Evolutionary conservation across 2,888 invertebrate genomes (phyloP), one percentile per base, ranked within the genome.

Genomic region (Acanthopleura granulata): DNA sequence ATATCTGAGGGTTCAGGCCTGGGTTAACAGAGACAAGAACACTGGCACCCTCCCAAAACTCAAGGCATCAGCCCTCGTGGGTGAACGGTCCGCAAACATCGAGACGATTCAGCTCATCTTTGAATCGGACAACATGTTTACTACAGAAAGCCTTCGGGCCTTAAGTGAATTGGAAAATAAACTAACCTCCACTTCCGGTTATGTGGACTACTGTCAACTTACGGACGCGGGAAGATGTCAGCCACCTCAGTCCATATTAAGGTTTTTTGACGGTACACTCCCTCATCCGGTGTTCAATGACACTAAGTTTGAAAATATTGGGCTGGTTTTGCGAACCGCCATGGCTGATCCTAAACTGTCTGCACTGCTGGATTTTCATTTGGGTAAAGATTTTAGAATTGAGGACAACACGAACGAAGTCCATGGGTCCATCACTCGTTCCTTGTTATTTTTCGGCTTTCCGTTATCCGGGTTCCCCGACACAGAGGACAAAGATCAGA

Each of bases 241-340:
- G 27, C 78, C 78, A 11, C 80, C 82, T 0, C 77, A 75, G 18
- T 86, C 86, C 1, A 76, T 85, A 12, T 69, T 85, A 12, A 78
- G 84, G 4, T 83, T 81, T 57, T 86, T 86, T 75, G 86, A 86
- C 66, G 85, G 86, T 1, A 83, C 84, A 0, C n/a, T 50, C 57
- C 50, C 83, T 15, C 77, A 81, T 72, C 79, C 83, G 9, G 77
- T 79, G 0, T 86, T 85, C 69, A 77, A 82, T 66, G 84, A 86
- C 75, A 77, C 84, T 11, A 74, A 79, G 9, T 86, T 80, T 70
- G 77, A 76, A 27, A 84, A 84, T 62, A 83, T 85, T 50, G 25
- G 79, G 0, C 62, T 50, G 6, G 83, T 86, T 1, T 40, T 86
- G 14, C 76, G 80, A 25, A 74, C 79, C 9, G 84, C 85, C 0